phyloP scores from a whole-genome alignment of 2,797 vertebrate genomes.

The Crenichthys baileyi region DNA sequence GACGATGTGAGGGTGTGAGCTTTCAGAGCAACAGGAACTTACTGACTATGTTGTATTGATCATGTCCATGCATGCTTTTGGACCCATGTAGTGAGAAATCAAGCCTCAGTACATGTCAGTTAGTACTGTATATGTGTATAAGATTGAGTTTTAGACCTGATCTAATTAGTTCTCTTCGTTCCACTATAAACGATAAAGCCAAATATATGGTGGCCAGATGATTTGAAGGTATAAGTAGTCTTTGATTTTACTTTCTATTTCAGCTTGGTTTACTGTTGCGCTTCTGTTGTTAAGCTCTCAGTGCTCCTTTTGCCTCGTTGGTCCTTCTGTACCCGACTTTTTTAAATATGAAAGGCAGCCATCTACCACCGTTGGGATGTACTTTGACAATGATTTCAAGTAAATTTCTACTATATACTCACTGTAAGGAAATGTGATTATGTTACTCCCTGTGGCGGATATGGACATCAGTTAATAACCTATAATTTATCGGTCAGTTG shows the following conservation, averaged over 20 bases:
- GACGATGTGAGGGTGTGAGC: slow-evolving; percentile 43
- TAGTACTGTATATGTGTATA: slow-evolving; percentile 20
- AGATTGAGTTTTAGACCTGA: slow-evolving; percentile 21
- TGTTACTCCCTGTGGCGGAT: background rate
- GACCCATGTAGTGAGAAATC: slow-evolving; percentile 26
- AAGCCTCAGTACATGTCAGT: slow-evolving; percentile 20
- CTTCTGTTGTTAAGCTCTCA: background rate
- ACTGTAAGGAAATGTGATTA: background rate
- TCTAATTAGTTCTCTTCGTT: slow-evolving; percentile 33
- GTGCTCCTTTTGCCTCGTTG: too few species aligned
- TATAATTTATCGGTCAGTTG: too few species aligned
- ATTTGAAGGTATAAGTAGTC: slow-evolving; percentile 14
- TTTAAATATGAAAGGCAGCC: background rate
- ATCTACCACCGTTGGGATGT: background rate
- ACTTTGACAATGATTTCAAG: background rate
- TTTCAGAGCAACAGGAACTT: slow-evolving; percentile 63
- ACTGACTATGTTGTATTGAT: slow-evolving; percentile 20
- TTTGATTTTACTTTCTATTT: background rate
- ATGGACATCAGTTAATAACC: too few species aligned
- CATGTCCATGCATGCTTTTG: slow-evolving; percentile 30
- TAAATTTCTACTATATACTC: background rate
- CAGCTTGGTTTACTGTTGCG: slow-evolving; percentile 7
- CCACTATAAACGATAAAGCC: slow-evolving; percentile 22
- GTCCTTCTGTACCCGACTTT: too few species aligned
- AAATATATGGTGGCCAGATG: background rate